Percentiles rank a stretch among this genome's conserved stretches.
Conservation (phyloP, 2,888 invertebrate species). For the Caenorhabditis sp. region DNA sequence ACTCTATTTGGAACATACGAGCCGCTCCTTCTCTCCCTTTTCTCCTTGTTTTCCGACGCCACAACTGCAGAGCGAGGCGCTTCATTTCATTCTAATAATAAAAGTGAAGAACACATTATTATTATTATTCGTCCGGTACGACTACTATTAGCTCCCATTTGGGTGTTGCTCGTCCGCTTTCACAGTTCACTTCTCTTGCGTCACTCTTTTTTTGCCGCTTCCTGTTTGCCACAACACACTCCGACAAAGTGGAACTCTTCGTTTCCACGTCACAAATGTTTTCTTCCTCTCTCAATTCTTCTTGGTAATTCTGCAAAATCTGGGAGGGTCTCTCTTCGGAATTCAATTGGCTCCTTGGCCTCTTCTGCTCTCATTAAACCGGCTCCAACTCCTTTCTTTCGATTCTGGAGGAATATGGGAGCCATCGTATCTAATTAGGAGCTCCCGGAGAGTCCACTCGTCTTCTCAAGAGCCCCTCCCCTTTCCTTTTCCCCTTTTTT, state of each 20-base stretch:
- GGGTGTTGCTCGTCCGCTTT: background rate
- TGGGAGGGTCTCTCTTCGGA: no score
- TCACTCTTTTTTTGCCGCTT: background rate
- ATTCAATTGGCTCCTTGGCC: background rate
- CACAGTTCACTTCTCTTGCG: slow-evolving; percentile 1
- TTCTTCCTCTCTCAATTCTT: slow-evolving; percentile 1
- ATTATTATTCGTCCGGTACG: background rate
- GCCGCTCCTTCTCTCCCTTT: background rate
- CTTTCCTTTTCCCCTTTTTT: slow-evolving; percentile 17
- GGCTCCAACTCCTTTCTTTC: slow-evolving; percentile 4
- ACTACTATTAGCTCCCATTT: background rate
- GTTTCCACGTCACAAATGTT: slow-evolving; percentile 28
- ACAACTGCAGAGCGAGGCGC: background rate
- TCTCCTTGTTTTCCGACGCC: slow-evolving; percentile 2
- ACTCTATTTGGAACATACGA: slow-evolving; percentile 22
- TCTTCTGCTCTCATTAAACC: slow-evolving; percentile 26
- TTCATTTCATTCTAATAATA: slow-evolving; percentile 1
- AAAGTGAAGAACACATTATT: background rate
- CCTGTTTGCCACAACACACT: slow-evolving; percentile 4
- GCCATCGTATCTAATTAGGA: slow-evolving; percentile 52
- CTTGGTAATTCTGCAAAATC: slow-evolving; percentile 1
- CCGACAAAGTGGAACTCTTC: background rate
- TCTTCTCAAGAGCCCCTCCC: slow-evolving; percentile 32
- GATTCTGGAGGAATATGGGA: slow-evolving; percentile 35
- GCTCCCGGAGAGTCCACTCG: slow-evolving; percentile 13